Percentiles rank a stretch among this genome's conserved stretches.
These are phyloP conservation scores for Epirrita christyi DNA, from an alignment of 2,888 invertebrate species.

Conservation along the genomic window DNA sequence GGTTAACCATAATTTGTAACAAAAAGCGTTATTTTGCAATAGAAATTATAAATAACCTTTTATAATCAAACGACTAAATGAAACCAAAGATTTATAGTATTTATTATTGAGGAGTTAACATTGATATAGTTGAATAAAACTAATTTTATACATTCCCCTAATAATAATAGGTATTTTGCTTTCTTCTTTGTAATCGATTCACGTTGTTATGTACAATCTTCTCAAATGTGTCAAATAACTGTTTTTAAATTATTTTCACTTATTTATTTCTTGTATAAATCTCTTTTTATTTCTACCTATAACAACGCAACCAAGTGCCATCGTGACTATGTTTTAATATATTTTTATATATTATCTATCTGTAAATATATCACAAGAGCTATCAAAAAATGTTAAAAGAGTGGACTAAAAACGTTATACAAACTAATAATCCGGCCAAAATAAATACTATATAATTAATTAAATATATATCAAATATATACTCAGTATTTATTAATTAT, in stretches of 20 bases:
- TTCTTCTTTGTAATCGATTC: slow-evolving; percentile 28
- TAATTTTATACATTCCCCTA: slow-evolving; percentile 77
- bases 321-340: slow-evolving; percentile 77
- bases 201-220: slow-evolving; percentile 41
- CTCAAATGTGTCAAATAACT: slow-evolving; percentile 59
- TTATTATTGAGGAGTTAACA: slow-evolving; percentile 77
- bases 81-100: slow-evolving; percentile 83
- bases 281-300: slow-evolving; percentile 54
- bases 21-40: slow-evolving; percentile 46
- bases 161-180: slow-evolving; percentile 39
- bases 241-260: slow-evolving; percentile 48
- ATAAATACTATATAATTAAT: slow-evolving; percentile 38
- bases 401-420: slow-evolving; percentile 59
- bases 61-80: slow-evolving; percentile 75
- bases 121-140: slow-evolving; percentile 72
- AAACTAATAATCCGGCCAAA: slow-evolving; percentile 72
- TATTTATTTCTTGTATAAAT: slow-evolving; percentile 46
- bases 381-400: slow-evolving; percentile 61
- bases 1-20: slow-evolving; percentile 43
- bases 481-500: slow-evolving; percentile 48
- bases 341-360: slow-evolving; percentile 70
- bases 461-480: slow-evolving; percentile 48
- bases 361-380: slow-evolving; percentile 72
- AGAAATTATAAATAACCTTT: slow-evolving; percentile 53
- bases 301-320: slow-evolving; percentile 82